Evolutionary conservation across 1,140 invertebrate species (phyloP), one percentile per base, ranked within the genome.

Genomic region (Calliopsis andreniformis): DNA sequence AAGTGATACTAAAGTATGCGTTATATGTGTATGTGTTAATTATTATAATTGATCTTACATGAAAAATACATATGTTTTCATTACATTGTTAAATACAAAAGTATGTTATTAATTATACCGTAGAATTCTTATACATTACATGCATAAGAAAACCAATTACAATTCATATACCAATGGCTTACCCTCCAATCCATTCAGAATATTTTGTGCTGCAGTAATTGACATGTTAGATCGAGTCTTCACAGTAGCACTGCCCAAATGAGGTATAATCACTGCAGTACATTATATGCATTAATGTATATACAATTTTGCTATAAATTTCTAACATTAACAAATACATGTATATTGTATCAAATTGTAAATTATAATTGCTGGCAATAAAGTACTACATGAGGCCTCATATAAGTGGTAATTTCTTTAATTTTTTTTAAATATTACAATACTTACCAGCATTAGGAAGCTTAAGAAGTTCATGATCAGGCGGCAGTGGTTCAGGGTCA

Each of bases 401-500:
- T n/a, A n/a, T n/a, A n/a, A n/a, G n/a, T n/a, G n/a, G n/a, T 67
- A 7, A 43, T 53, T 30, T 12, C 14, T 39, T 55, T 5, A 61
- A 14, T 39, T 32, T 23, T 35, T 18, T 49, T 70, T 18, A 8
- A 42, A 32, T 51, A n/a, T 7, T 35, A 53, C 6, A 25, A 49
- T 80, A 91, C 93, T 92, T 83, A 97, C 96, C 94, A 84, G 95
- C 97, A 91, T 98, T 98, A 3, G 94, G 93, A 28, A 98, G 87
- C 67, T 93, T 93, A 1, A 97, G 91, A 2, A 99, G 92, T 30
- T 95, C 94, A 91, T 97, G 94, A 87, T 96, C 93, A 0, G 93
- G 88, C 0, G 97, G 95, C 30, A 99, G 86, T 3, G 98, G 98
- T 91, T 99, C 98, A 0, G 98, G 98, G 5, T 95, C 95, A 55